phyloP scores from a whole-genome alignment of 1,140 invertebrate genomes.

The Maconellicoccus hirsutus region DNA sequence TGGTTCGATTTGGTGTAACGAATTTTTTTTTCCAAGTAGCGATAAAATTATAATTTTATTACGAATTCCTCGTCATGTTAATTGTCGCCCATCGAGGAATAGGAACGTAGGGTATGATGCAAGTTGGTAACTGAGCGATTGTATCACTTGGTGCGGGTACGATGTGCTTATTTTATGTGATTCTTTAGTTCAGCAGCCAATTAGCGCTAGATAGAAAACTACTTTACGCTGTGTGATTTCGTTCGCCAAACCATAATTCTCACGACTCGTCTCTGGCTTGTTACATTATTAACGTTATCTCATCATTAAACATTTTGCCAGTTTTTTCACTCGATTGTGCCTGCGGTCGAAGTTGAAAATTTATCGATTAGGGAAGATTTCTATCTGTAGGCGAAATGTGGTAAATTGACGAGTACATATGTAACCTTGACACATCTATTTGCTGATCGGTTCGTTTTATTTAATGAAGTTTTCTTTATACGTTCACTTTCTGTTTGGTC shows the following conservation, averaged over 20 bases:
- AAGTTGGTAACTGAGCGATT: neutral
- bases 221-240: neutral
- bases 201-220: neutral
- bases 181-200: constrained; percentile 7
- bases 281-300: neutral
- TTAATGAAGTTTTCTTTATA: neutral
- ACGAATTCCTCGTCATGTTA: neutral
- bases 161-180: neutral
- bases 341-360: neutral
- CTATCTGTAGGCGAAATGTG: neutral
- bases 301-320: constrained; percentile 1
- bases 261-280: neutral
- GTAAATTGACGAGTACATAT: neutral
- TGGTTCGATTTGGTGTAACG: neutral
- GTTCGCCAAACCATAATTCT: constrained; percentile 3
- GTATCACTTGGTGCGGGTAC: neutral
- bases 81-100: neutral
- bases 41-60: neutral
- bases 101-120: neutral
- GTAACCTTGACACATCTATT: neutral
- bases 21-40: neutral
- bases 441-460: neutral
- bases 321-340: neutral
- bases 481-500: neutral
- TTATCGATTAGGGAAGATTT: constrained; percentile 9